Evolutionary conservation across 2,888 invertebrate species (phyloP).

Genomic region (Drosophila kuntzei): DNA sequence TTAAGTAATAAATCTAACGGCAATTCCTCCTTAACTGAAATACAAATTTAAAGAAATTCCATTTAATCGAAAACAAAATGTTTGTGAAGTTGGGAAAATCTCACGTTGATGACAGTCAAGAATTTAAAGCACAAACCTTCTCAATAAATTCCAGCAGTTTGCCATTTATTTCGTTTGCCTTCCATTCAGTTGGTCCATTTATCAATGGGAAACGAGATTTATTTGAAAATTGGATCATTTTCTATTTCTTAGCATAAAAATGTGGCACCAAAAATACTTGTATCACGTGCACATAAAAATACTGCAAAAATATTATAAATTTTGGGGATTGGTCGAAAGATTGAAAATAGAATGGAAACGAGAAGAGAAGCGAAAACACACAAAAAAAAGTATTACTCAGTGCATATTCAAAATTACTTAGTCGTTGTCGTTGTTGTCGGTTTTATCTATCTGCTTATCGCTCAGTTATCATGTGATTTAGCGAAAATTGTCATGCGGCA

Average conservation of each 20-base stretch:
- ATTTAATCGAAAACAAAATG: background rate
- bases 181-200: conserved; percentile 7
- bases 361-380: background rate
- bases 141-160: conserved; percentile 7
- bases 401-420: conserved; percentile 30
- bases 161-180: conserved; percentile 2
- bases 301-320: conserved; percentile 5
- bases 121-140: conserved; percentile 4
- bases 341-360: background rate
- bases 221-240: conserved; percentile 19
- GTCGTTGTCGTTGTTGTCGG: conserved; percentile 31
- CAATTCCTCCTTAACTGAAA: too few species aligned
- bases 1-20: too few species aligned
- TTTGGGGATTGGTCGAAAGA: conserved; percentile 4
- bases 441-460: conserved; percentile 68
- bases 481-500: conserved; percentile 56
- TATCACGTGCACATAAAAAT: conserved; percentile 20
- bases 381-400: conserved; percentile 1
- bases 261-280: conserved; percentile 1
- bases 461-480: conserved; percentile 59
- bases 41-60: too few species aligned
- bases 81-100: background rate
- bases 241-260: conserved; percentile 8
- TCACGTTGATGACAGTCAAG: background rate
- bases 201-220: conserved; percentile 15